Evolutionary conservation across 2,888 invertebrate species (phyloP).

Genomic region (Ischnura elegans): DNA sequence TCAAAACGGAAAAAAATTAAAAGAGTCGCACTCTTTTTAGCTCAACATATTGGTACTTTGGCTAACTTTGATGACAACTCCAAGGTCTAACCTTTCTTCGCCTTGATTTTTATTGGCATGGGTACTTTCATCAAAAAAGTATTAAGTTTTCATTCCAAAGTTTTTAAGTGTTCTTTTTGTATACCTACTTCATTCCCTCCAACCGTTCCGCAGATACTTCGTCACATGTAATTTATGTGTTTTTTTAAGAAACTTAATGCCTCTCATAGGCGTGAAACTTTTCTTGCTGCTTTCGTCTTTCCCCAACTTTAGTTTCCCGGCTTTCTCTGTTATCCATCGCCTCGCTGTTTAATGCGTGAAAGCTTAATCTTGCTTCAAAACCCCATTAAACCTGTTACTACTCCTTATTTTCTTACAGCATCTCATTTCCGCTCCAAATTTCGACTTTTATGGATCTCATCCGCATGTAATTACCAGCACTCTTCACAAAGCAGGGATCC

Average conservation of each 20-base stretch:
- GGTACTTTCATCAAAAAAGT: neutral
- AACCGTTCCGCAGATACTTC: neutral
- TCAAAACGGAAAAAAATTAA: no score
- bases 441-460: no score
- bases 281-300: neutral
- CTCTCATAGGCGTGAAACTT: neutral
- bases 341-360: no score
- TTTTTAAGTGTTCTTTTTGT: neutral
- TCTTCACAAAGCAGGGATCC: no score
- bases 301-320: neutral
- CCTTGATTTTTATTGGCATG: neutral
- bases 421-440: no score
- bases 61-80: no score
- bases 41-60: no score
- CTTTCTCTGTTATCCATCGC: neutral
- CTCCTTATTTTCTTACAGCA: no score
- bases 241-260: neutral
- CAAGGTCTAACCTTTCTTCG: neutral
- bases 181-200: neutral
- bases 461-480: no score
- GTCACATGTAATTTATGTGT: neutral
- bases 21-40: no score
- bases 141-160: neutral
- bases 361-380: no score
- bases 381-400: no score